Evolutionary conservation across 2,113 vertebrate genomes (phyloP).

Genomic region (Gopherus evgoodei): DNA sequence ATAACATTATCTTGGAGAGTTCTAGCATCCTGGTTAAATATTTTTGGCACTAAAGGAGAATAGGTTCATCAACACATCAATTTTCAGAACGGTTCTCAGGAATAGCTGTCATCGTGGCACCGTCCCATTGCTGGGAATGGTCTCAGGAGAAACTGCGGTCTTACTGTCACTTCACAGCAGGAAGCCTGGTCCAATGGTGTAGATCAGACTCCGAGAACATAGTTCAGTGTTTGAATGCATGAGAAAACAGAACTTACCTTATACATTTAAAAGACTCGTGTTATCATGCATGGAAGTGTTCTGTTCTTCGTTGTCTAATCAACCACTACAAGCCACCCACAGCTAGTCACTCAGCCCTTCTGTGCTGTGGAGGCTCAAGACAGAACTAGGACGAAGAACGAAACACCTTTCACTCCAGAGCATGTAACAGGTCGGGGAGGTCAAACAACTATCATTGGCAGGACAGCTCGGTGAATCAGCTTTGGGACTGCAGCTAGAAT

Average conservation of each 20-base stretch:
- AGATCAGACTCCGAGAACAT: neutral
- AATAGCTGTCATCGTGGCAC: neutral
- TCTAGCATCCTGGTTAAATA: neutral
- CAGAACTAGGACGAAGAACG: slow-evolving; percentile 46
- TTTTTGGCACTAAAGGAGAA: neutral
- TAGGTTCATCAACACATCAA: fast-evolving
- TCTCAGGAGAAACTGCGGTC: neutral
- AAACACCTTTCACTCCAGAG: slow-evolving; percentile 59
- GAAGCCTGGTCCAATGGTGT: neutral
- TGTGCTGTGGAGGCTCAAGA: neutral
- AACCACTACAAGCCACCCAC: neutral
- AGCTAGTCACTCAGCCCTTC: neutral
- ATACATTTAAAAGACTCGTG: neutral
- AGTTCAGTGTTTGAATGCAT: neutral
- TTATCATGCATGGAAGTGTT: neutral
- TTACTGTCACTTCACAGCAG: neutral
- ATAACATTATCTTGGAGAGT: neutral
- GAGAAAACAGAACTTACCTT: neutral
- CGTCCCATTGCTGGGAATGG: neutral
- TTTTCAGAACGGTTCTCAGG: neutral
- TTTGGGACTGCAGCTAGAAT: slow-evolving; percentile 12
- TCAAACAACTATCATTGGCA: neutral
- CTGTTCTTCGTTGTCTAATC: slow-evolving; percentile 27
- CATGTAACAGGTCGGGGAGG: slow-evolving; percentile 46
- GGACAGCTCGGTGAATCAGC: slow-evolving; percentile 31